Conservation (phyloP, 2,888 invertebrate genomes). For the Limnephilus rhombicus region DNA sequence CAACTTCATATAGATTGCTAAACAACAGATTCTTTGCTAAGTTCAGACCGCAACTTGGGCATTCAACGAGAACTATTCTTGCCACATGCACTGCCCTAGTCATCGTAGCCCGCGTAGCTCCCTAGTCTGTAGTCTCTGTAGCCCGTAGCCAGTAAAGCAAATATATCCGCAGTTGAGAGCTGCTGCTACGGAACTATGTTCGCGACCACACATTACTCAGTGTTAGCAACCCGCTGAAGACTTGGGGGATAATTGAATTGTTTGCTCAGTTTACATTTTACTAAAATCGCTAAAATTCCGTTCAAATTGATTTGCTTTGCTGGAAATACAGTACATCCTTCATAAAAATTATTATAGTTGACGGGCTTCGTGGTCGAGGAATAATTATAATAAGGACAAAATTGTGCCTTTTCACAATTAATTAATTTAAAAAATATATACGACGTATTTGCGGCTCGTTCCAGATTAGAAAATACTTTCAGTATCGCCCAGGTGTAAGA, state of each 20-base stretch:
- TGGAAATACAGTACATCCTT: neutral
- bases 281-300: neutral
- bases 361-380: too few species aligned
- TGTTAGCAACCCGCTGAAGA: neutral
- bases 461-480: too few species aligned
- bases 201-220: slow-evolving; percentile 1
- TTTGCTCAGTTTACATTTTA: neutral
- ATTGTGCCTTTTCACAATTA: too few species aligned
- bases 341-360: too few species aligned
- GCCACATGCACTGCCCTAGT: neutral
- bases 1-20: neutral
- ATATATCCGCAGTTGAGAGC: too few species aligned
- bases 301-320: neutral
- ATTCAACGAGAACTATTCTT: slow-evolving; percentile 13
- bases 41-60: slow-evolving; percentile 13
- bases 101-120: neutral
- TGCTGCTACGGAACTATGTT: neutral
- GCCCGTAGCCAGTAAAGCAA: neutral
- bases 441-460: too few species aligned
- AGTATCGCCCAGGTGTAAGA: too few species aligned
- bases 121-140: neutral
- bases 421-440: too few species aligned
- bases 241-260: slow-evolving; percentile 9
- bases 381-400: too few species aligned
- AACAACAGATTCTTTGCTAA: neutral